Evolutionary conservation across 2,113 vertebrate genomes (phyloP).

Genomic region (Cheilinus undulatus): DNA sequence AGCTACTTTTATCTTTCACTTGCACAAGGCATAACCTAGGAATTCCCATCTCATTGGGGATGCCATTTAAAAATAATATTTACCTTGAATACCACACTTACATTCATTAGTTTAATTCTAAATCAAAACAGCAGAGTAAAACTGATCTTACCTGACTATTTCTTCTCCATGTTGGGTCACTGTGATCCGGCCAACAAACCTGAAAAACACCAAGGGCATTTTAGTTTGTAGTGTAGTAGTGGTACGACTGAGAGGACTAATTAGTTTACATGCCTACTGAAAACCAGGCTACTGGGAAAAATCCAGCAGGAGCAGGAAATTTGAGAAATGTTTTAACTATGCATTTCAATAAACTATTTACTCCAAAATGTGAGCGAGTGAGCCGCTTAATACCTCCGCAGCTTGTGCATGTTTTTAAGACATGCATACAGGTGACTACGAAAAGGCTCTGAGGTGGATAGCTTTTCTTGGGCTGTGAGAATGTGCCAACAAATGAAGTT

Average conservation of each 20-base stretch:
- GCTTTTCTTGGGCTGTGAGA: constrained; percentile 3
- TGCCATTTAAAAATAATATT: neutral
- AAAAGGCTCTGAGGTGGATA: no score
- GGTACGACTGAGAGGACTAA: neutral
- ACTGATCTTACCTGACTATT: constrained; percentile 90
- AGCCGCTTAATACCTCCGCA: neutral
- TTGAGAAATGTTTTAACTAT: neutral
- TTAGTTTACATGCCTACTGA: neutral
- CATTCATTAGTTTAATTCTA: neutral
- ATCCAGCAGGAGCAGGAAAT: neutral
- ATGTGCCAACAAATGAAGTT: no score
- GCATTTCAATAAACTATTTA: no score
- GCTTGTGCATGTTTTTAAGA: neutral
- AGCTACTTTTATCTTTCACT: no score
- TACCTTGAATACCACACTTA: neutral
- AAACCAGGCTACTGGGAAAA: neutral
- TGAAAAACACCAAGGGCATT: constrained; percentile 67
- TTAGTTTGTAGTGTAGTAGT: constrained; percentile 14
- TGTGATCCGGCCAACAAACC: constrained; percentile 95
- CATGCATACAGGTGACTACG: neutral
- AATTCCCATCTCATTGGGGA: neutral
- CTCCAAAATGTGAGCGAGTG: no score
- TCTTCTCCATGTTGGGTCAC: constrained; percentile 92
- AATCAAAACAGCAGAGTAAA: neutral
- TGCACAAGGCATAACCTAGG: no score